Evolutionary conservation across 2,797 vertebrate genomes (phyloP).

Genomic region (Liasis olivaceus): DNA sequence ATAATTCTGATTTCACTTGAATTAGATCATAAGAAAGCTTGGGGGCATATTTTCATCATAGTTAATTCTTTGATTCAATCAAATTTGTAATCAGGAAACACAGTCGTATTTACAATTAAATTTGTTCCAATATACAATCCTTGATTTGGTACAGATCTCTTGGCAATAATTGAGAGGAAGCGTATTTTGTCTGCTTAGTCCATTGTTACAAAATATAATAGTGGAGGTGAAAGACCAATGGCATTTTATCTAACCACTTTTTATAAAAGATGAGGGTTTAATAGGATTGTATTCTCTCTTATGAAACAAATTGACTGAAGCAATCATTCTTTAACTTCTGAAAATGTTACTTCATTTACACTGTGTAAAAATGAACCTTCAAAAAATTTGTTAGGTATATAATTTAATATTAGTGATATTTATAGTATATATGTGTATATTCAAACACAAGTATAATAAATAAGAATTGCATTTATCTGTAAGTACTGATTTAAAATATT

Average conservation of each 20-base stretch:
- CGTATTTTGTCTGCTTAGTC: not conserved
- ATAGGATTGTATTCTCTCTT: not conserved
- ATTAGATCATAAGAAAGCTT: not conserved
- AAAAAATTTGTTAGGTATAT: not conserved
- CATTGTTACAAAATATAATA: not conserved
- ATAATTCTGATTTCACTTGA: not conserved
- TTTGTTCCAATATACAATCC: not conserved
- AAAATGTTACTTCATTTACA: not conserved
- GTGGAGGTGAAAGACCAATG: not conserved
- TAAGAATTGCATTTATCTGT: not conserved
- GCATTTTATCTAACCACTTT: not conserved
- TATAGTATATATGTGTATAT: not conserved
- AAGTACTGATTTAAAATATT: slow-evolving; percentile 49
- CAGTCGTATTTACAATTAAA: not conserved
- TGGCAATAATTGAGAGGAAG: not conserved
- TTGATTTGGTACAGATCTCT: not conserved
- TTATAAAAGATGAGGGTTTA: not conserved
- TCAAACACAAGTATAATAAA: not conserved
- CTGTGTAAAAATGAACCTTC: not conserved
- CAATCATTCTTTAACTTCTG: not conserved
- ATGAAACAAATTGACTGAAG: not conserved
- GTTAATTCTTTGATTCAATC: not conserved
- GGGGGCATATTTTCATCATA: not conserved
- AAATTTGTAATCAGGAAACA: not conserved
- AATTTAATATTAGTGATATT: not conserved